Evolutionary conservation across 2,888 invertebrate genomes (phyloP), one percentile per base, ranked within the genome.

Genomic region (Trachelus iudaicus): DNA sequence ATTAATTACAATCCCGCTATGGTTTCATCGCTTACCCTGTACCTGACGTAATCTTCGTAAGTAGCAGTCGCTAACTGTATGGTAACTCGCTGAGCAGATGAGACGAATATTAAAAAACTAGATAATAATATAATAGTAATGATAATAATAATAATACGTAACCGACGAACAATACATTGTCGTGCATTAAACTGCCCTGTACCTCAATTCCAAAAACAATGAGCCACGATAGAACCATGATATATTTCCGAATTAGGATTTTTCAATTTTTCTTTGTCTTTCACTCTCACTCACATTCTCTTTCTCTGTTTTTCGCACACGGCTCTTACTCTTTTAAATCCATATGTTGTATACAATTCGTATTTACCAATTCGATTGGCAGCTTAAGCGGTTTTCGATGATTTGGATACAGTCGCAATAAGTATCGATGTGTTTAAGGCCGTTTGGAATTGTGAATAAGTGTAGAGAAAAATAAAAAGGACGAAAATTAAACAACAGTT

Each of bases 401-500:
- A 33, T 71, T 31, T 34, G 31, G 31, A 71, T 71, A 71, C 15
- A 34, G 34, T 33, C 33, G 71, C 23, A 71, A n/a, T 34, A 71
- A 71, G 34, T 71, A 71, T 71, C 71, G 71, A 71, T 71, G 71
- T 31, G 34, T 33, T 71, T 71, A 71, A 56, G 56, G 56, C 56
- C 56, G 56, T 56, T 56, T 56, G 56, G 56, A 56, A 56, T 56
- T 56, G 56, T 56, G 56, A 56, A 56, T 56, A 56, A 56, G 4
- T 71, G 23, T 71, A 30, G 3, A 71, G 34, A 33, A 31, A 71
- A 34, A 23, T 30, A 69, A 35, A 35, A 11, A 71, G 3, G 4
- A n/a, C 9, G 23, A 69, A 69, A 69, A 33, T n/a, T 31, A 33
- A 31, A 34, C 71, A 34, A 71, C 9, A 71, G 12, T n/a, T 9